Conservation (phyloP, 1,140 invertebrate species). For the Brachionus calyciflorus region DNA sequence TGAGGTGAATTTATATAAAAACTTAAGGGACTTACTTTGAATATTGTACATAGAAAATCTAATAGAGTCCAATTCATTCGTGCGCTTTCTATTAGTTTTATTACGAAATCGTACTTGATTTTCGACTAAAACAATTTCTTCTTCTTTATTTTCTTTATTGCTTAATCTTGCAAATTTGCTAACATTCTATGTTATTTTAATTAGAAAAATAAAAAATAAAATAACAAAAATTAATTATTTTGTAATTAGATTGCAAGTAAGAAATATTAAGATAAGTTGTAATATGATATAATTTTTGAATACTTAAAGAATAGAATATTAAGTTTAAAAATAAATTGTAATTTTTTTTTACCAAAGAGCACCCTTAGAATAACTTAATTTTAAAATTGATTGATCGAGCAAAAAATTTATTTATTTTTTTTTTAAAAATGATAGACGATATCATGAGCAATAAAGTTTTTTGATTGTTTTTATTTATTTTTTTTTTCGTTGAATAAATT, state of each 20-base stretch:
- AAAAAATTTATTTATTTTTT: too few relatives aligned
- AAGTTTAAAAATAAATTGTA: too few relatives aligned
- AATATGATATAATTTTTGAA: conserved; percentile 4
- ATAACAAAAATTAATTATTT: not conserved
- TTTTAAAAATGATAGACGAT: too few relatives aligned
- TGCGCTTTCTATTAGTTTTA: conserved; percentile 16
- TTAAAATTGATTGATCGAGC: too few relatives aligned
- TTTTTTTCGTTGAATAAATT: too few relatives aligned
- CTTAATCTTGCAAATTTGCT: conserved; percentile 24
- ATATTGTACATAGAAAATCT: conserved; percentile 47
- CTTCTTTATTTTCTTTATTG: not conserved
- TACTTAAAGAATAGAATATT: too few relatives aligned
- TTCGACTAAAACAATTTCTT: not conserved
- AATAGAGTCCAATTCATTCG: conserved; percentile 43
- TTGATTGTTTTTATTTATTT: too few relatives aligned
- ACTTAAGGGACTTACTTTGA: conserved; percentile 46
- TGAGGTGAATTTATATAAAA: too few relatives aligned
- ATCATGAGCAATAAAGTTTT: too few relatives aligned
- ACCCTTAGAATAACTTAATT: too few relatives aligned
- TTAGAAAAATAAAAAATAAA: conserved; percentile 2
- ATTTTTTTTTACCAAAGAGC: too few relatives aligned
- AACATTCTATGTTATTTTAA: conserved; percentile 24
- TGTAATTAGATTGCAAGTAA: conserved; percentile 4
- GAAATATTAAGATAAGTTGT: not conserved
- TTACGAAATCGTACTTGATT: conserved; percentile 35